Conservation (phyloP, 1,140 invertebrate species). For the Trypoxylus dichotomus region DNA sequence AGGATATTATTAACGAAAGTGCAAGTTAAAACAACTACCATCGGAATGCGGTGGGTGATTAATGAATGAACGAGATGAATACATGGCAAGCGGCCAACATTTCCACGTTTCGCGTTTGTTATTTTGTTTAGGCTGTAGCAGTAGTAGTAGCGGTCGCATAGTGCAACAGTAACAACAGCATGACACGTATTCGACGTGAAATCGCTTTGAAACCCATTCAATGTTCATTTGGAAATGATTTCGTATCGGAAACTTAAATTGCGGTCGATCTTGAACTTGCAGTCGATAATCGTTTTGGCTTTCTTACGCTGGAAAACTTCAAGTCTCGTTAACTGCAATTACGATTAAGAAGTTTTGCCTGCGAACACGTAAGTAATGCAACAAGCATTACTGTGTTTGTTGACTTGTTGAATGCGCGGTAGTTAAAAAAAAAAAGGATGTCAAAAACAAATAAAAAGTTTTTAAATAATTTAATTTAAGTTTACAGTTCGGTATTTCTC, state of each 20-base stretch:
- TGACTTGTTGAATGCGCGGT: no score
- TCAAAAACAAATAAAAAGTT: no score
- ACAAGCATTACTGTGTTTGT: no score
- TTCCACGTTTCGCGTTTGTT: neutral
- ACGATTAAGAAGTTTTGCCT: neutral
- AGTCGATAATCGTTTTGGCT: neutral
- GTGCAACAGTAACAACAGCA: neutral
- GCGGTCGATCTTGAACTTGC: constrained; percentile 1
- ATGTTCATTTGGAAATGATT: neutral
- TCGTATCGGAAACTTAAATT: neutral
- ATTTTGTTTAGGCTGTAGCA: neutral
- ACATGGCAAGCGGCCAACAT: neutral
- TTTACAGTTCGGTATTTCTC: no score
- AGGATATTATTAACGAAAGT: neutral
- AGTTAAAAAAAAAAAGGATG: no score
- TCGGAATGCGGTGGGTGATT: neutral
- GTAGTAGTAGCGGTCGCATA: neutral
- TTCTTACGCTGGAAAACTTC: neutral
- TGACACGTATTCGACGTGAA: neutral
- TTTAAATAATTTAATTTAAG: no score
- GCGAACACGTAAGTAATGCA: neutral
- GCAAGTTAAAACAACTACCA: neutral
- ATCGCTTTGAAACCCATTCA: neutral
- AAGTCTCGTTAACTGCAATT: neutral
- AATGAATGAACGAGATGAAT: neutral